A percentile compares a stretch with the other conserved stretches of the same genome.
Conservation (phyloP, 2,888 invertebrate species). For the Gisinianus flammeolus region DNA sequence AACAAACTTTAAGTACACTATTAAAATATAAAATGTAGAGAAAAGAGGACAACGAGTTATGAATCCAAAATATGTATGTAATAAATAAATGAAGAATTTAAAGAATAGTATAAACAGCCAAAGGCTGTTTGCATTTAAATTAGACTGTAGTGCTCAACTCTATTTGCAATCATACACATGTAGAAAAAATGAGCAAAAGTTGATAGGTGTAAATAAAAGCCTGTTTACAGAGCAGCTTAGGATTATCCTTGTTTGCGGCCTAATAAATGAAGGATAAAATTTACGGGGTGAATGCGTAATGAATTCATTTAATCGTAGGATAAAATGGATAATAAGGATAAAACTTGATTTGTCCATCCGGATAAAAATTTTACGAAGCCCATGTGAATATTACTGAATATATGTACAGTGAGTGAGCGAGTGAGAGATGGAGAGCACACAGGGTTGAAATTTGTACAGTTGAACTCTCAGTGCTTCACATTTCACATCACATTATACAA, state of each 20-base stretch:
- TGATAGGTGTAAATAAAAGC: no score
- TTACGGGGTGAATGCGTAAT: slow-evolving; percentile 5
- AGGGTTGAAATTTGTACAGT: background rate
- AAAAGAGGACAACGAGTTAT: no score
- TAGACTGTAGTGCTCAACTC: no score
- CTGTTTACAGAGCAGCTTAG: background rate
- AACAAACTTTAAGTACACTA: no score
- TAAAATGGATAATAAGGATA: slow-evolving; percentile 31
- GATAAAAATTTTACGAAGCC: background rate
- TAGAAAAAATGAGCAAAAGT: no score
- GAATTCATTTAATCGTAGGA: slow-evolving; percentile 36
- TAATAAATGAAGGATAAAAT: slow-evolving; percentile 22
- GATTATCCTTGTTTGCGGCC: slow-evolving; percentile 14
- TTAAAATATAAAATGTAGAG: no score
- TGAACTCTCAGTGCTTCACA: background rate
- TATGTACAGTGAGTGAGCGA: background rate
- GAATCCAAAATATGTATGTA: no score
- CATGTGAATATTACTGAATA: no score
- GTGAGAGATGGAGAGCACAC: background rate
- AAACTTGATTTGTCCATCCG: slow-evolving; percentile 31
- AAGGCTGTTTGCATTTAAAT: no score
- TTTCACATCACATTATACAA: slow-evolving; percentile 6
- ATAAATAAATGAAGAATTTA: no score
- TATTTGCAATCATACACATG: no score
- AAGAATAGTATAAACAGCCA: no score